Evolutionary conservation across 2,888 invertebrate species (phyloP), one percentile per base, ranked within the genome.

Genomic region (Drosophila kambysellisi): DNA sequence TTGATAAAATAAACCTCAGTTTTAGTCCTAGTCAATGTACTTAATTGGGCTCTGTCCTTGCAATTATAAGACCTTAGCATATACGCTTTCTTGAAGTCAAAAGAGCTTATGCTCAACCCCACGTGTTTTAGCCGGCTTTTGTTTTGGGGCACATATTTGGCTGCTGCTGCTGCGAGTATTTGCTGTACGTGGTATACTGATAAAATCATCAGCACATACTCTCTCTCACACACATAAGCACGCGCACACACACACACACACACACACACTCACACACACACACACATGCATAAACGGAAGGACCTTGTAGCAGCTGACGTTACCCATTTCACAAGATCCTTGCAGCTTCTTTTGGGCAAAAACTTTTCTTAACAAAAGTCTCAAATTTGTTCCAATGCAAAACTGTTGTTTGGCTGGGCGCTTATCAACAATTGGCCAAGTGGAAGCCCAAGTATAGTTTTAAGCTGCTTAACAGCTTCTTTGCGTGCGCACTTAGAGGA

Each of bases 381-480:
- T 87, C 90, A 90, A 87, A 87, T 87, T 87, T 87, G 87, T 90
- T 84, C 67, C 76, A 88, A 88, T 84, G 88, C 82, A 87, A 78
- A 90, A 87, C 89, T 87, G 86, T 90, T 87, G 84, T 84, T 86
- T 81, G 87, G 87, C 76, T 87, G 86, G 74, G 82, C 83, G 82
- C 90, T 90, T 87, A 87, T 87, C 90, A 90, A 87, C 82, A 89
- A 90, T 85, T 88, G 88, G 64, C 83, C 88, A 83, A 83, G 76
- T 79, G 66, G 70, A 76, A 83, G 74, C 76, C 78, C 73, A 74
- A 84, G 89, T 81, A 89, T 83, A 89, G 88, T 89, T 91, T 88
- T 91, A 89, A 89, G 89, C 89, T 82, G 89, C 91, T 89, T 89
- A 89, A 90, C 83, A 79, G 81, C 88, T 84, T 82, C 86, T 86